Conservation (phyloP, 2,797 vertebrate species). For the Coranthus polyacanthus region DNA sequence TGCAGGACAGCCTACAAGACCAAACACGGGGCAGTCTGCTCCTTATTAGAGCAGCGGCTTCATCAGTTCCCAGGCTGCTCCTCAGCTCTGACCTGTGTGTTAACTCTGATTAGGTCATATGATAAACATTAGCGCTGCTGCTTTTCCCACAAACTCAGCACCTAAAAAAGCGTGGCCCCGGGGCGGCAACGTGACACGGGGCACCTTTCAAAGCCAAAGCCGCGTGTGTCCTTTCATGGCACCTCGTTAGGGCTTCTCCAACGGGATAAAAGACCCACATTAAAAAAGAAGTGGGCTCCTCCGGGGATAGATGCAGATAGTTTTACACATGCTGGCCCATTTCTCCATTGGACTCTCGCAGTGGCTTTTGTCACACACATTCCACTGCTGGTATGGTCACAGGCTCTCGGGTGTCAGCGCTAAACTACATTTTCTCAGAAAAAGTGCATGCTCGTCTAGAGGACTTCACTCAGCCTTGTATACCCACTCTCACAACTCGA, state of each 20-base stretch:
- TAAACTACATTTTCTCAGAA: slow-evolving; percentile 75
- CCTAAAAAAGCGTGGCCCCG: slow-evolving; percentile 84
- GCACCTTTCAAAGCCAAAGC: slow-evolving; percentile 86
- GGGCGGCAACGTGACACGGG: slow-evolving; percentile 86
- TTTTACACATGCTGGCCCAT: slow-evolving; percentile 78
- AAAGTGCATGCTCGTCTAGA: slow-evolving; percentile 62
- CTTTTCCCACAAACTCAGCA: slow-evolving; percentile 91
- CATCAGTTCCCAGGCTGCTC: slow-evolving; percentile 89
- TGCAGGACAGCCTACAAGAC: slow-evolving; percentile 71
- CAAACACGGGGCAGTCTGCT: slow-evolving; percentile 84
- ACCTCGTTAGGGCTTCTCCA: slow-evolving; percentile 83
- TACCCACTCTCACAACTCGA: slow-evolving; percentile 40
- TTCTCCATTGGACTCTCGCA: slow-evolving; percentile 73
- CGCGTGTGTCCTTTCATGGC: slow-evolving; percentile 88
- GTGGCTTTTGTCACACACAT: slow-evolving; percentile 83
- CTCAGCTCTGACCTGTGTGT: slow-evolving; percentile 85
- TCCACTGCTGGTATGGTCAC: slow-evolving; percentile 82
- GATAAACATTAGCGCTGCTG: slow-evolving; percentile 90
- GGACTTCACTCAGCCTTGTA: slow-evolving; percentile 44
- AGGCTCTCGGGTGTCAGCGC: slow-evolving; percentile 80
- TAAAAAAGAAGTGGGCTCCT: slow-evolving; percentile 79
- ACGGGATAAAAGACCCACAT: slow-evolving; percentile 82
- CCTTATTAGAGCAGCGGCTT: slow-evolving; percentile 81
- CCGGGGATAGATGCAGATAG: slow-evolving; percentile 78
- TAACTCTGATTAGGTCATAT: slow-evolving; percentile 92